phyloP scores from a whole-genome alignment of 1,140 invertebrate species.

The Caenorhabditis latens region DNA sequence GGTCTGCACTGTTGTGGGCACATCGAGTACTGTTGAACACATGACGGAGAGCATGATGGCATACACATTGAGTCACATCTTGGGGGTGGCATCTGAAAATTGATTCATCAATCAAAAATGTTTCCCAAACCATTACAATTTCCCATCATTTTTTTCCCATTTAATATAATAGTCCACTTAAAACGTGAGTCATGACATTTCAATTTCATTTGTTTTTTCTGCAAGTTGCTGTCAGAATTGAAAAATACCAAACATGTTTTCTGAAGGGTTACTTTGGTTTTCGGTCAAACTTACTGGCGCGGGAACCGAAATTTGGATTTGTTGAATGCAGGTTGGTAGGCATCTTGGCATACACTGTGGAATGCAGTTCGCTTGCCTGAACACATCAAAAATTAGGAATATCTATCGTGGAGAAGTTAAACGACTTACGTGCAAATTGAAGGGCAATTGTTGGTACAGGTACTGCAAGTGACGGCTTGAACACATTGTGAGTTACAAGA shows the following conservation, averaged over 20 bases:
- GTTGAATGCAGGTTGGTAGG: constrained; percentile 43
- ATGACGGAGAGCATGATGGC: constrained; percentile 46
- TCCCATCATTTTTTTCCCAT: not conserved
- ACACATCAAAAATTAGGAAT: not conserved
- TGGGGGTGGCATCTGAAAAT: constrained; percentile 31
- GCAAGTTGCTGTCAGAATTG: not conserved
- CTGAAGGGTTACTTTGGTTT: not conserved
- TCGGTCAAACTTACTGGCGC: not conserved
- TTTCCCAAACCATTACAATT: not conserved
- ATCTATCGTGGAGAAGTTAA: not conserved
- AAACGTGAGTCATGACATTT: not conserved
- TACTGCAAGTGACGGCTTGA: constrained; percentile 55
- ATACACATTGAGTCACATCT: constrained; percentile 52
- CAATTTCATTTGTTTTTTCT: not conserved
- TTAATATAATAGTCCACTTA: not conserved
- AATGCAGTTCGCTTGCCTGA: constrained; percentile 48
- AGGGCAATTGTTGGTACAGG: constrained; percentile 50
- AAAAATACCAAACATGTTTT: constrained; percentile 7
- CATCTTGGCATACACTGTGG: constrained; percentile 55
- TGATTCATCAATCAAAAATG: not conserved
- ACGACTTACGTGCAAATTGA: constrained; percentile 19
- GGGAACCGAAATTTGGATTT: constrained; percentile 45
- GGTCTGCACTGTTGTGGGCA: constrained; percentile 53
- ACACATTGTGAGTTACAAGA: constrained; percentile 5
- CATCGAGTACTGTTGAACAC: constrained; percentile 32